These are phyloP conservation scores for Cantharis rustica DNA, from an alignment of 2,888 invertebrate genomes.

Conservation along the genomic window DNA sequence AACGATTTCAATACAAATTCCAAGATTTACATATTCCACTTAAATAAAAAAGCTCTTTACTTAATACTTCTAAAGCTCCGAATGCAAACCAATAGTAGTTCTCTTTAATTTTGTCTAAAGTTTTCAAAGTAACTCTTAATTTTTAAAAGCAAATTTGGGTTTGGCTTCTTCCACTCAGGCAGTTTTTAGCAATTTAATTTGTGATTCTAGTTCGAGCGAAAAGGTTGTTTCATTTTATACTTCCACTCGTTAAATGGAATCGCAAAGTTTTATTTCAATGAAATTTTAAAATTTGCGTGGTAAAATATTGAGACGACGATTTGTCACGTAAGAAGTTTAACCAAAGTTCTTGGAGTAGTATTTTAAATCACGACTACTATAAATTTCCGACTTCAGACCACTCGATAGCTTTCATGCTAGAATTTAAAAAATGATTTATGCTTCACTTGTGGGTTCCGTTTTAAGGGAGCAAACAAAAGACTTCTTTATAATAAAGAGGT, in stretches of 20 bases:
- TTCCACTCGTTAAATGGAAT: background rate
- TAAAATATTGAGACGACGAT: background rate
- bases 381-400: conserved; percentile 5
- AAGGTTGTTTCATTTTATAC: background rate
- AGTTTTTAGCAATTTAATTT: background rate
- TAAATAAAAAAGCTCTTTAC: background rate
- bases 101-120: background rate
- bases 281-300: background rate
- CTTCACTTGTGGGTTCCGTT: conserved; percentile 19
- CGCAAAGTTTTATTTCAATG: background rate
- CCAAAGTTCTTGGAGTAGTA: background rate
- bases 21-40: background rate
- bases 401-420: conserved; percentile 13
- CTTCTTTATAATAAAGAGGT: conserved; percentile 22
- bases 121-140: background rate
- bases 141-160: background rate
- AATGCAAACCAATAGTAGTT: background rate
- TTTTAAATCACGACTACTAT: conserved; percentile 15
- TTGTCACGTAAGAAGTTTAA: background rate
- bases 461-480: conserved; percentile 27
- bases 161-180: background rate
- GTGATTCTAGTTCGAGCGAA: background rate
- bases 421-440: conserved; percentile 32
- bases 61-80: background rate
- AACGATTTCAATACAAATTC: background rate